These are phyloP conservation scores for Pollimyrus isidori DNA, from an alignment of 2,113 vertebrate species.

Conservation along the genomic window DNA sequence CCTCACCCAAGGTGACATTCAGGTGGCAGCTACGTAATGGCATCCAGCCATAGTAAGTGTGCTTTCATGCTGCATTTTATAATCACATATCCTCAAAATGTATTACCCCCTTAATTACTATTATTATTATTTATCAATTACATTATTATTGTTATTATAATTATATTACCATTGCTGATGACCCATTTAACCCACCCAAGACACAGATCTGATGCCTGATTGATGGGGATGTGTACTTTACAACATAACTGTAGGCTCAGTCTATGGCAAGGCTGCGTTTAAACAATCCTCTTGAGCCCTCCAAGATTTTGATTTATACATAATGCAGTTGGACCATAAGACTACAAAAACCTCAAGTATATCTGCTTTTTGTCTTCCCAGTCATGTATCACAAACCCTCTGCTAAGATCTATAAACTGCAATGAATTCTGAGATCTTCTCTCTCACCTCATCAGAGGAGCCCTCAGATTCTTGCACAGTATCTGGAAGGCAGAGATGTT, in stretches of 20 bases:
- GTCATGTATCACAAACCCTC: not conserved
- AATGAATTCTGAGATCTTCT: not conserved
- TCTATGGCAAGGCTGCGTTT: not conserved
- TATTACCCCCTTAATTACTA: not conserved
- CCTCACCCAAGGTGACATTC: not conserved
- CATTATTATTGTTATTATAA: not conserved
- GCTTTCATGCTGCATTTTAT: not conserved
- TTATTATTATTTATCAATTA: not conserved
- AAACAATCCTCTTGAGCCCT: not conserved
- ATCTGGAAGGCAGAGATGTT: not conserved
- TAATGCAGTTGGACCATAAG: slow-evolving; percentile 6
- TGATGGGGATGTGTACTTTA: too few relatives aligned
- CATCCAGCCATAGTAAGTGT: not conserved
- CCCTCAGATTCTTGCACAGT: not conserved
- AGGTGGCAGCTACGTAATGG: not conserved
- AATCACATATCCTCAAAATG: not conserved
- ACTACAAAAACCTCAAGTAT: slow-evolving; percentile 4
- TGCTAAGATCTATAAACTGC: not conserved
- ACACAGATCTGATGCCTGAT: not conserved
- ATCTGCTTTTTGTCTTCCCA: not conserved
- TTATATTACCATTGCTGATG: not conserved
- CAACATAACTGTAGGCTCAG: not conserved
- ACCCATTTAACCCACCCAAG: not conserved
- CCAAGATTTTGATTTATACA: not conserved
- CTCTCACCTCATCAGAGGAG: not conserved